A percentile compares a stretch with the other conserved stretches of the same genome.
phyloP scores from a whole-genome alignment of 2,797 vertebrate genomes.

The Lutra lutra region DNA sequence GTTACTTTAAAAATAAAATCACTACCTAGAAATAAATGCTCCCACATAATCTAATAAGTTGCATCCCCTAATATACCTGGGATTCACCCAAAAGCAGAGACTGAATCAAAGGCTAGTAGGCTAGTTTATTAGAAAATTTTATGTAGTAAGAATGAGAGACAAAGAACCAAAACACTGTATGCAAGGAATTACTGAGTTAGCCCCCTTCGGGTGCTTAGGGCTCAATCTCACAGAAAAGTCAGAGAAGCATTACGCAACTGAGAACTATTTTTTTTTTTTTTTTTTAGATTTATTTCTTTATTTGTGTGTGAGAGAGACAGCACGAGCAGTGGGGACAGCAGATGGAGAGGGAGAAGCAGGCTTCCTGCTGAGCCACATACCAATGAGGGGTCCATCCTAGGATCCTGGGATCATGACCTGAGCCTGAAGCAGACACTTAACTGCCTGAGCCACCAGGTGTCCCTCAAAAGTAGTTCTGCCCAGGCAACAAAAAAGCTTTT shows the following conservation, averaged over 20 bases:
- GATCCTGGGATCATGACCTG: too few relatives aligned
- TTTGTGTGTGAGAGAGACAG: not conserved
- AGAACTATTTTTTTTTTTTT: not conserved
- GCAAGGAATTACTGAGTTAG: fast-evolving
- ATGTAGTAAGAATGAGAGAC: not conserved
- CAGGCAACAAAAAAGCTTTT: not conserved
- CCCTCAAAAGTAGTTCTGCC: not conserved
- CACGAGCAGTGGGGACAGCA: not conserved
- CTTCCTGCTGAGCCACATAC: not conserved
- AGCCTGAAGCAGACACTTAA: not conserved
- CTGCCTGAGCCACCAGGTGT: not conserved
- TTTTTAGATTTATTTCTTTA: not conserved
- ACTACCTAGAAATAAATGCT: not conserved
- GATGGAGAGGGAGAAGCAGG: not conserved
- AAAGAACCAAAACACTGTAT: not conserved
- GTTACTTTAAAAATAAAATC: not conserved
- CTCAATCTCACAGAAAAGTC: not conserved
- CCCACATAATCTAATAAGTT: not conserved
- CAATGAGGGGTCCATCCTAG: too few relatives aligned
- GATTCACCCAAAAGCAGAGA: not conserved
- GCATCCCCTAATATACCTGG: not conserved
- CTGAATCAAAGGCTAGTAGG: not conserved
- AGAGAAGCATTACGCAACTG: not conserved
- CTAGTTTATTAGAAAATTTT: not conserved
- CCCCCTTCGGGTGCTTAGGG: fast-evolving